Evolutionary conservation across 2,113 vertebrate species (phyloP), one percentile per base, ranked within the genome.

Genomic region (Epinephelus moara): DNA sequence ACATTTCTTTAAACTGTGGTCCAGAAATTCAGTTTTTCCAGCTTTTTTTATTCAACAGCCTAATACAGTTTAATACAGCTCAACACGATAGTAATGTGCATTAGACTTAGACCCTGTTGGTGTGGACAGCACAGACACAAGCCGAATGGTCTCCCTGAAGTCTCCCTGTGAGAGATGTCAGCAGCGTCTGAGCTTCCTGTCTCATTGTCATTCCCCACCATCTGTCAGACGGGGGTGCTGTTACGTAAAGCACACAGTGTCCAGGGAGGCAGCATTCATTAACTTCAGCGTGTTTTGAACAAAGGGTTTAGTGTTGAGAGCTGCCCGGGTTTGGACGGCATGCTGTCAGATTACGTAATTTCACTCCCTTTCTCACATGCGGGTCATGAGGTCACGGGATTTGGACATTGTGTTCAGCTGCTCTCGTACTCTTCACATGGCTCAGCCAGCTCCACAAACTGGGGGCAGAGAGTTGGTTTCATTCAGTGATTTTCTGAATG

Each of bases 201-300:
- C 79, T 90, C 72, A 82, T 92, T 87, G 77, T 88, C 60, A 91
- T 85, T 91, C 89, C 52, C 40, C 75, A 15, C 90, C 71, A 72
- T 61, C 57, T 47, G 56, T 82, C 81, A 68, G 71, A 78, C 1
- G 67, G 85, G 9, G 75, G 68, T 68, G 78, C 77, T 75, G 83
- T 93, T 91, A 88, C 5, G 12, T 88, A 88, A 88, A 88, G 17
- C 13, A 1, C 12, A 47, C n/a, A 55, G 25, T 67, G 69, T 70
- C 40, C 14, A 3, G 30, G 56, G 25, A 66, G 53, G 64, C 59
- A 15, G 49, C 53, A 27, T 79, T 88, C 47, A 82, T 70, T 74
- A 53, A 79, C 67, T 60, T 63, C 14, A 25, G 40, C 21, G 4
- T 55, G 63, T 68, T 69, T 74, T 64, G 64, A 57, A 89, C 86